These are phyloP conservation scores for Ennomos erosarius DNA, from an alignment of 2,888 invertebrate genomes.

Conservation along the genomic window DNA sequence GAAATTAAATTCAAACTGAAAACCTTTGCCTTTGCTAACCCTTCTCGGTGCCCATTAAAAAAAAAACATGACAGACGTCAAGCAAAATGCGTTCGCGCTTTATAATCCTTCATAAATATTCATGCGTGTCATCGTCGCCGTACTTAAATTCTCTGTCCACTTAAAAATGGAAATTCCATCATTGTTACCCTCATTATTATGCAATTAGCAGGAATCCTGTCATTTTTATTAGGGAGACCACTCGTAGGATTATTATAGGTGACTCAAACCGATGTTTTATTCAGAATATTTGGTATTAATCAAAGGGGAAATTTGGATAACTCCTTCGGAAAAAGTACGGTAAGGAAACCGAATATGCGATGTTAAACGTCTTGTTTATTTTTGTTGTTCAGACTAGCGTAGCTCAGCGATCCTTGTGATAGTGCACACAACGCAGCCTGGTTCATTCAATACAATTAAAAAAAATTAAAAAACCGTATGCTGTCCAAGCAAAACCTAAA, in stretches of 20 bases:
- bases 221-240: constrained; percentile 26
- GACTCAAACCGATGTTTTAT: constrained; percentile 18
- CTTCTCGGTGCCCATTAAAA: constrained; percentile 13
- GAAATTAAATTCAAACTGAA: constrained; percentile 8
- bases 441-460: too few species aligned
- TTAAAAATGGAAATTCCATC: constrained; percentile 27
- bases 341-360: too few species aligned
- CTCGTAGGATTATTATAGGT: constrained; percentile 38
- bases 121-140: constrained; percentile 28
- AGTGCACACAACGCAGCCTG: too few species aligned
- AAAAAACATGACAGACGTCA: constrained; percentile 26
- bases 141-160: constrained; percentile 19
- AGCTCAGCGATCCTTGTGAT: too few species aligned
- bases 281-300: not conserved
- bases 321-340: too few species aligned
- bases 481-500: too few species aligned
- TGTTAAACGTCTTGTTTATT: too few species aligned
- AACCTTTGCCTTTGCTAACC: constrained; percentile 1
- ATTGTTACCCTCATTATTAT: constrained; percentile 34
- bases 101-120: constrained; percentile 37
- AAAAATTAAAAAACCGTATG: too few species aligned
- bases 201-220: constrained; percentile 26
- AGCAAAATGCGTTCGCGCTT: constrained; percentile 28
- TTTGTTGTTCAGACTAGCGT: too few species aligned
- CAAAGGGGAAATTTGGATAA: too few species aligned